These are phyloP conservation scores for Macrobrachium nipponense DNA, from an alignment of 1,140 invertebrate genomes.

Conservation along the genomic window DNA sequence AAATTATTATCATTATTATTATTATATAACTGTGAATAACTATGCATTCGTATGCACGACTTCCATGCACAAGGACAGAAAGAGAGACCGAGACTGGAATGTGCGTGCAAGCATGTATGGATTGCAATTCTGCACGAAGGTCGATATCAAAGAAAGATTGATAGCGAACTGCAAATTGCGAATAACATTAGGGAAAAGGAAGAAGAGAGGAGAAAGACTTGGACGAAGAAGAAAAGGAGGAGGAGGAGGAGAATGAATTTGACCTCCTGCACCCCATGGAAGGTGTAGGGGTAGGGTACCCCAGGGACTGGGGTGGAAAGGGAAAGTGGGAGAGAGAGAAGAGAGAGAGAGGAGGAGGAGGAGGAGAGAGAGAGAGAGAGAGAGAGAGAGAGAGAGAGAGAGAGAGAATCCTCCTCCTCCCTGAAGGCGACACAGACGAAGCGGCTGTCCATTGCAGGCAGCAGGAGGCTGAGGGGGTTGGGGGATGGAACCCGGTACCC, in stretches of 20 bases:
- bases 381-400: background rate
- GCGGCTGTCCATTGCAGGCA: constrained; percentile 3
- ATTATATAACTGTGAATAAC: too few species aligned
- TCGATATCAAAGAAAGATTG: background rate
- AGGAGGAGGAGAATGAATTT: background rate
- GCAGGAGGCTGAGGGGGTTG: background rate
- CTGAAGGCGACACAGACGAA: constrained; percentile 23
- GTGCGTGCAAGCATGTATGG: too few species aligned
- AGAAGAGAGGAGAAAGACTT: background rate
- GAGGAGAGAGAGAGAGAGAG: background rate
- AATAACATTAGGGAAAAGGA: background rate
- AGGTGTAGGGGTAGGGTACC: too few species aligned
- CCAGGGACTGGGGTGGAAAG: background rate
- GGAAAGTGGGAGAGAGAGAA: background rate
- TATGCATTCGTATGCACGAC: too few species aligned
- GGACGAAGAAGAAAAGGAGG: background rate
- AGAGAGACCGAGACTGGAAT: too few species aligned
- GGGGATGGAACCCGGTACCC: background rate
- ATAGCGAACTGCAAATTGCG: background rate
- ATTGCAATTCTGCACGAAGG: too few species aligned
- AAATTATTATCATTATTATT: too few species aligned
- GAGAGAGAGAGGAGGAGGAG: background rate
- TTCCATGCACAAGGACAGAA: too few species aligned
- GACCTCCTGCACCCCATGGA: too few species aligned
- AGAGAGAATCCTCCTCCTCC: background rate